Base-by-base conservation (phyloP, 2,888 invertebrate species). In the Tetanocera ferruginea region DNA sequence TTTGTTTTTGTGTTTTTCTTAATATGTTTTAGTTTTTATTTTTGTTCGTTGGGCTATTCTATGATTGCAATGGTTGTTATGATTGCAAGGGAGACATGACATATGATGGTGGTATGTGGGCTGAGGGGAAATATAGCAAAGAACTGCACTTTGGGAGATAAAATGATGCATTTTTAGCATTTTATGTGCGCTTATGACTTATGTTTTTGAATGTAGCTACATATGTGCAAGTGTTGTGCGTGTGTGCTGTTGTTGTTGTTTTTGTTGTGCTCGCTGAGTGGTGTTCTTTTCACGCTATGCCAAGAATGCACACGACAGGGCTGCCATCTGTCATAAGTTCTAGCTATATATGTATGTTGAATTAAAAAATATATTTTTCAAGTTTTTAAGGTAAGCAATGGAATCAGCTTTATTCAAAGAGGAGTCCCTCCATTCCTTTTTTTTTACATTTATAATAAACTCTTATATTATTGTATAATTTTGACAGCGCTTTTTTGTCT, bases 211-310 rank as follows among this genome's bases (percentile, higher is more conserved):
- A 31, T 37, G 72, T 31, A 43, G 37, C n/a, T 14, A n/a, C n/a
- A n/a, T n/a, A 37, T 55, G 5, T 60, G 37, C 34, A 14, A 31
- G 14, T 57, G 57, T 57, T 31, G 9, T 17, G 8, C 31, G 34
- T 11, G 11, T 25, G 5, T 8, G 19, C 3, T 71, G 37, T 57
- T 60, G 28, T 69, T 75, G 51, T 28, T 37, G 31, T 19, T 69
- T 43, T 67, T 67, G 52, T 64, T 67, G 14, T 66, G 52, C 37
- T 23, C n/a, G 69, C 5, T 55, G 43, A 49, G 66, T 69, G 66
- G 60, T 74, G 75, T 60, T 62, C 28, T 77, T 66, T 51, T 62
- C 70, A 76, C 64, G 76, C 23, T 72, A 28, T 14, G 66, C 28
- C 66, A 66, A 72, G 66, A 64, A 52, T 25, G 55, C 49, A 28